Percentiles rank a stretch among this genome's conserved stretches.
These are phyloP conservation scores for Sparidentex hasta DNA, from an alignment of 2,797 vertebrate species.

Conservation along the genomic window DNA sequence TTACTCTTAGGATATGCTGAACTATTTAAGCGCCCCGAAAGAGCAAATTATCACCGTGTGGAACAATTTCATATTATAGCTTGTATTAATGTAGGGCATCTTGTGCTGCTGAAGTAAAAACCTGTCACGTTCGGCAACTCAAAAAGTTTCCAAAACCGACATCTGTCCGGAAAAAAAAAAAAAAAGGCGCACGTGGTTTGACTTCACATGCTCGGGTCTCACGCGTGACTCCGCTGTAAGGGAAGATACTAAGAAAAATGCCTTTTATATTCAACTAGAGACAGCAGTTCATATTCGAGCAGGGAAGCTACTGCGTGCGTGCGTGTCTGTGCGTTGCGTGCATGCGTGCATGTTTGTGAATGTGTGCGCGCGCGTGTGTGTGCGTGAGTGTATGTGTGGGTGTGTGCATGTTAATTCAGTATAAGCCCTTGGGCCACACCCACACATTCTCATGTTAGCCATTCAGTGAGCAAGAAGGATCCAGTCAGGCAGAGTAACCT, in stretches of 20 bases:
- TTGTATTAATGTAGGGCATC: slow-evolving; percentile 1
- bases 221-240: slow-evolving; percentile 61
- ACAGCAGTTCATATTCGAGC: slow-evolving; percentile 65
- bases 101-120: not conserved
- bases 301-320: slow-evolving; percentile 60
- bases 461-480: slow-evolving; percentile 66
- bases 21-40: slow-evolving; percentile 14
- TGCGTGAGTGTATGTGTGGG: slow-evolving; percentile 60
- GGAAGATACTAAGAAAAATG: slow-evolving; percentile 57
- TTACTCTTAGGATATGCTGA: slow-evolving; percentile 53
- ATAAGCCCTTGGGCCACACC: slow-evolving; percentile 77
- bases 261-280: slow-evolving; percentile 73
- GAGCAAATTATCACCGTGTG: slow-evolving; percentile 6
- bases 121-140: not conserved
- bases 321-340: slow-evolving; percentile 30
- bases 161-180: slow-evolving; percentile 40
- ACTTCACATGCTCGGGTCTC: slow-evolving; percentile 54
- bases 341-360: slow-evolving; percentile 66
- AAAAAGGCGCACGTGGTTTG: slow-evolving; percentile 56
- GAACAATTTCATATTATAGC: slow-evolving; percentile 3
- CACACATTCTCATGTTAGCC: slow-evolving; percentile 75
- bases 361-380: slow-evolving; percentile 34
- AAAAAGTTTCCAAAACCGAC: slow-evolving; percentile 27
- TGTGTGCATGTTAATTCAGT: slow-evolving; percentile 79
- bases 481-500: slow-evolving; percentile 74